These are phyloP conservation scores for Caracal caracal DNA, from an alignment of 2,113 vertebrate genomes.

Conservation along the genomic window DNA sequence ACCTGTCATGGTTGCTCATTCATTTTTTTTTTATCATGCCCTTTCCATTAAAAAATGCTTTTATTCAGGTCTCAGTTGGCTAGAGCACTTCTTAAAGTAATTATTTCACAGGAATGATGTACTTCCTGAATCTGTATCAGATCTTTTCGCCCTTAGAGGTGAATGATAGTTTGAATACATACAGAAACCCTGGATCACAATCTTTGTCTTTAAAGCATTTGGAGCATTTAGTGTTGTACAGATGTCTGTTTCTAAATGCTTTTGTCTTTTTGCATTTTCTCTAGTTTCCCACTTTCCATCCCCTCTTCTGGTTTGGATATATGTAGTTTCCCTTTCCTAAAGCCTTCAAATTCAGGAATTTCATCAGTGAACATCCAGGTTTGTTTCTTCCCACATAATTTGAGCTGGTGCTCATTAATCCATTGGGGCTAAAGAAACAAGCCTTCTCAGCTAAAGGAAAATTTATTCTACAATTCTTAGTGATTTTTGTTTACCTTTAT, in stretches of 20 bases:
- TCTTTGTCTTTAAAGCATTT: background rate
- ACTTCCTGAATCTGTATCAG: background rate
- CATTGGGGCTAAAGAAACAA: background rate
- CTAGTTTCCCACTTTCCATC: background rate
- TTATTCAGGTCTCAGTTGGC: background rate
- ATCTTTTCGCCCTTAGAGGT: background rate
- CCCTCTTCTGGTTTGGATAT: background rate
- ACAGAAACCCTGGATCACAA: background rate
- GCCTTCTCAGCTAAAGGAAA: background rate
- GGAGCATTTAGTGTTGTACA: background rate
- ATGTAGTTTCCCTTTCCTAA: background rate
- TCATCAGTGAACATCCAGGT: background rate
- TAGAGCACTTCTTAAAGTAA: background rate
- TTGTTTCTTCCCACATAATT: constrained; percentile 31
- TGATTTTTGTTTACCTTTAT: background rate
- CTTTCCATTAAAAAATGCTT: background rate
- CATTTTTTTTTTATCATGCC: background rate
- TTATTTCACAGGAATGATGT: background rate
- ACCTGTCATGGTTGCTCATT: background rate
- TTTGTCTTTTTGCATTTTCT: background rate
- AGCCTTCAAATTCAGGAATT: background rate
- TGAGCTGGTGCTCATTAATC: background rate
- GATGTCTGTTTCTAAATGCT: background rate
- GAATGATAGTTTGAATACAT: background rate
- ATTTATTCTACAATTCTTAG: background rate